A percentile compares a stretch with the other conserved stretches of the same genome.
Evolutionary conservation across 2,888 invertebrate species (phyloP).

Genomic region (Brenthis hecate): DNA sequence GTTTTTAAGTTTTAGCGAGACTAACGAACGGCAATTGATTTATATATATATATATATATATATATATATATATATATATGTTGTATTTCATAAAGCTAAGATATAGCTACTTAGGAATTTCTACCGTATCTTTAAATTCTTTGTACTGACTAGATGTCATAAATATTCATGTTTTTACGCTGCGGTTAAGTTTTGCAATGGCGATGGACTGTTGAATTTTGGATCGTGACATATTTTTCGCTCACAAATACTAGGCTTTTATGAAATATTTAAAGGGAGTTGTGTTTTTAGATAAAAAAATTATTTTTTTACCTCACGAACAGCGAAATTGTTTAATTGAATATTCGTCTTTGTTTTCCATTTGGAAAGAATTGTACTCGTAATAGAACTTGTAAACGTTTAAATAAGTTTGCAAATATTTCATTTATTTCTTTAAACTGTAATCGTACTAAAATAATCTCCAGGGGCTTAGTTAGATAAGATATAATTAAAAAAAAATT

Average conservation of each 20-base stretch:
- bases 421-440: not conserved
- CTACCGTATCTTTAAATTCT: not conserved
- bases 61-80: no score
- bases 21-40: no score
- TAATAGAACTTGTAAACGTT: not conserved
- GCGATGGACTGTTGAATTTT: conserved; percentile 12
- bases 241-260: not conserved
- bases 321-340: conserved; percentile 14
- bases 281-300: not conserved
- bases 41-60: no score
- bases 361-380: conserved; percentile 2
- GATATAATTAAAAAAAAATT: no score
- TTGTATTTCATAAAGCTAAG: not conserved
- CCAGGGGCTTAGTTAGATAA: no score
- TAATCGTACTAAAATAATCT: no score
- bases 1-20: no score
- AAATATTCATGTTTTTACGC: conserved; percentile 34
- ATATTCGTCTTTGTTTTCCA: conserved; percentile 1
- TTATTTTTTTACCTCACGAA: not conserved
- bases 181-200: conserved; percentile 24
- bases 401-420: not conserved
- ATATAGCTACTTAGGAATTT: not conserved
- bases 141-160: conserved; percentile 23
- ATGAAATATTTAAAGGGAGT: conserved; percentile 10
- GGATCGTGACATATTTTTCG: conserved; percentile 21